phyloP scores from a whole-genome alignment of 2,113 vertebrate species.

The Psilopogon haemacephalus region DNA sequence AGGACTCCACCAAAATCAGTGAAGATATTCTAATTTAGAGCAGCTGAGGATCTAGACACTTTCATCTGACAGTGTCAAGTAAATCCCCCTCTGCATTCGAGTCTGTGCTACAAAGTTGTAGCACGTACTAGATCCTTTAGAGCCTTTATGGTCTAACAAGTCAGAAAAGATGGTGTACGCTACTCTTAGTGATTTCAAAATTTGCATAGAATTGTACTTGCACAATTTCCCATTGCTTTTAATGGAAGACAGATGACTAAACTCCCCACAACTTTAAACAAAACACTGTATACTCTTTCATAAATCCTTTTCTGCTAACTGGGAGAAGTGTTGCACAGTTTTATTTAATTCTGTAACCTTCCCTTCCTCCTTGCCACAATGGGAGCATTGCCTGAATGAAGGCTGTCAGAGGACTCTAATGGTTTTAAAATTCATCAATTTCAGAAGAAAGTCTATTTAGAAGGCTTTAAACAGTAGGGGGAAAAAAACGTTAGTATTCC shows the following conservation, averaged over 20 bases:
- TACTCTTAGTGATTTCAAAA: constrained; percentile 31
- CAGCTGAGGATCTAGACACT: background rate
- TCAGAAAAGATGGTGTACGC: constrained; percentile 58
- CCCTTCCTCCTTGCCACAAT: background rate
- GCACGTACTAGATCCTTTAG: background rate
- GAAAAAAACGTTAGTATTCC: background rate
- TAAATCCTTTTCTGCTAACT: background rate
- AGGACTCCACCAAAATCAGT: background rate
- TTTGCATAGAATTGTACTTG: constrained; percentile 19
- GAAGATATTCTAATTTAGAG: constrained; percentile 5
- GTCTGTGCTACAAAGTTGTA: background rate
- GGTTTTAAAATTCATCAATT: background rate
- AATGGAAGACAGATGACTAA: constrained; percentile 60
- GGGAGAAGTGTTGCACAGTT: background rate
- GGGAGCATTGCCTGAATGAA: background rate
- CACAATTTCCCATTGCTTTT: constrained; percentile 68
- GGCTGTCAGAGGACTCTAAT: background rate
- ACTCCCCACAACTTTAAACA: background rate
- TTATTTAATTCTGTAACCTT: constrained; percentile 2
- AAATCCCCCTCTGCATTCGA: background rate
- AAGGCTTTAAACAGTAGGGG: background rate
- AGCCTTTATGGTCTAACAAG: constrained; percentile 65
- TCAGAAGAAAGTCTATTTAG: background rate
- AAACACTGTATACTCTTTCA: background rate
- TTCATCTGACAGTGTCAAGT: background rate